Evolutionary conservation across 2,888 invertebrate species (phyloP).

Genomic region (Parthenolecanium corni): DNA sequence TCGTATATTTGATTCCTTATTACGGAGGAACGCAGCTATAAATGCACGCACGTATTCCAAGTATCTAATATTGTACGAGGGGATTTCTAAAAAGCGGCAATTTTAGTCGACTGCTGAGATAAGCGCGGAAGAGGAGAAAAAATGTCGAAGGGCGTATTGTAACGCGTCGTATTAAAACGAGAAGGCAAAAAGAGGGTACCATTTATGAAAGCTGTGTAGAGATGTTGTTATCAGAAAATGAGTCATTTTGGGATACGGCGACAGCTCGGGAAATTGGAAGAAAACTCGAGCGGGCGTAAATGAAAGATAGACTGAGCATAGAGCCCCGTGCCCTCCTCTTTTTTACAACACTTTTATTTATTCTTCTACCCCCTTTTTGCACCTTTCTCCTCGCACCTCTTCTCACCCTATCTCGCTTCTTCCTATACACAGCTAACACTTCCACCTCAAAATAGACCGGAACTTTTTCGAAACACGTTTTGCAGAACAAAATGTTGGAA

Average conservation of each 20-base stretch:
- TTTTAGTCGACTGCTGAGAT: not conserved
- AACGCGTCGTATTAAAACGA: slow-evolving; percentile 19
- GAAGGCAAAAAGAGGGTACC: slow-evolving; percentile 26
- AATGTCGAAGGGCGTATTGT: slow-evolving; percentile 26
- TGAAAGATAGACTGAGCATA: slow-evolving; percentile 21
- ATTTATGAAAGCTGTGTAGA: slow-evolving; percentile 28
- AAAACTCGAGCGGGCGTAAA: slow-evolving; percentile 29
- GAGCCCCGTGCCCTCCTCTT: slow-evolving; percentile 2
- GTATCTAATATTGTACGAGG: not conserved
- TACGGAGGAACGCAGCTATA: no score
- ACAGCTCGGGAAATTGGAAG: slow-evolving; percentile 30
- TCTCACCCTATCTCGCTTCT: no score
- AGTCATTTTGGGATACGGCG: slow-evolving; percentile 28
- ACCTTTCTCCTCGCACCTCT: no score
- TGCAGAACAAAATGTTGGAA: slow-evolving; percentile 27
- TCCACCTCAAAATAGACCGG: slow-evolving; percentile 16
- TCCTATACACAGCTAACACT: not conserved
- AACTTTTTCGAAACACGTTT: slow-evolving; percentile 28
- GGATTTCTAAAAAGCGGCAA: not conserved
- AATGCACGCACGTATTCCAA: no score
- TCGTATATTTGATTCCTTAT: no score
- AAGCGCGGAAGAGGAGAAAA: slow-evolving; percentile 15
- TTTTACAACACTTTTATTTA: not conserved
- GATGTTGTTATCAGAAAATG: slow-evolving; percentile 30
- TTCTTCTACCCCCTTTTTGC: no score